These are phyloP conservation scores for Gorsachius magnificus DNA, from an alignment of 2,797 vertebrate genomes.

Conservation along the genomic window DNA sequence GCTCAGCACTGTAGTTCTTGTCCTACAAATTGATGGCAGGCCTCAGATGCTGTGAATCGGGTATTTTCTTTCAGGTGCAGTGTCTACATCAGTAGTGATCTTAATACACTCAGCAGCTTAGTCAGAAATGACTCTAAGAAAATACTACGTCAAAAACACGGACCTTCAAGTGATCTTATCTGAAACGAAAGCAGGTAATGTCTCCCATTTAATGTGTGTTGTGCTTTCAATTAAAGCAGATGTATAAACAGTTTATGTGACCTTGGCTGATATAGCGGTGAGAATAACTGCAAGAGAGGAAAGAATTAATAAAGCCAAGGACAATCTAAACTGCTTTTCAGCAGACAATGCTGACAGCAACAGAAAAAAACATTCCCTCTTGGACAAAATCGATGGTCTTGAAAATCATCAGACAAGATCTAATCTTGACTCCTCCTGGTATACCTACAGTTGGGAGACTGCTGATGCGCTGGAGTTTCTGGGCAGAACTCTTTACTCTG, in stretches of 20 bases:
- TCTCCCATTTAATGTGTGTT: not conserved
- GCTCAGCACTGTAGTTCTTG: not conserved
- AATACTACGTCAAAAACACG: not conserved
- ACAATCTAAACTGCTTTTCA: slow-evolving; percentile 32
- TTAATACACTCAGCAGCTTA: not conserved
- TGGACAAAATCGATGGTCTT: slow-evolving; percentile 51
- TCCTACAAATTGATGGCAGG: not conserved
- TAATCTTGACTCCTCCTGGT: slow-evolving; percentile 19
- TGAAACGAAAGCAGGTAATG: not conserved
- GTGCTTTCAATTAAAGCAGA: slow-evolving; percentile 24
- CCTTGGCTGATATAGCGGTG: not conserved
- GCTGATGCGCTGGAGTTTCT: slow-evolving; percentile 21
- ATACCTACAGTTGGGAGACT: not conserved
- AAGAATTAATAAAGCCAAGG: slow-evolving; percentile 58
- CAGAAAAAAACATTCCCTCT: not conserved
- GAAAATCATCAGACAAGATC: slow-evolving; percentile 52
- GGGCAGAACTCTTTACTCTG: not conserved
- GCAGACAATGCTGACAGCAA: slow-evolving; percentile 38
- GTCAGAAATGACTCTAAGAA: not conserved
- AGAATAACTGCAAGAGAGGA: not conserved
- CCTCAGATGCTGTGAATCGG: not conserved
- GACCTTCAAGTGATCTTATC: not conserved
- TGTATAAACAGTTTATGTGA: not conserved
- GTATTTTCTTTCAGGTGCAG: not conserved
- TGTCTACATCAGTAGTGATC: not conserved